Conservation (phyloP, 2,797 vertebrate species). For the Cuniculus paca region DNA sequence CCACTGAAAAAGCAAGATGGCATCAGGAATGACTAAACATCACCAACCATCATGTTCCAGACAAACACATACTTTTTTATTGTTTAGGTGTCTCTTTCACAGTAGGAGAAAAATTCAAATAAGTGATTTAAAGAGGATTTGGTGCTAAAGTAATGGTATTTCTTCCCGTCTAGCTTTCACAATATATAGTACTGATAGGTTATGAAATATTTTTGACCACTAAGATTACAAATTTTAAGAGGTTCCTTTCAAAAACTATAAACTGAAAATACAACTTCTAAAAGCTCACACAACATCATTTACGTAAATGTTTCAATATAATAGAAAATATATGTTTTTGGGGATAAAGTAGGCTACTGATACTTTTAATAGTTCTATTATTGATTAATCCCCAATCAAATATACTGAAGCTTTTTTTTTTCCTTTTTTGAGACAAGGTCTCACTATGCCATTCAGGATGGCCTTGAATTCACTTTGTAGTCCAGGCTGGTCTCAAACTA, state of each 20-base stretch:
- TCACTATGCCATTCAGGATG: too few species aligned
- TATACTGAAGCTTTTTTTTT: background rate
- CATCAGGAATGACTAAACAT: background rate
- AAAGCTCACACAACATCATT: slow-evolving; percentile 84
- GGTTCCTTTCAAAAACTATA: slow-evolving; percentile 86
- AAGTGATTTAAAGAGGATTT: slow-evolving; percentile 41
- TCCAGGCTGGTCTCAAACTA: too few species aligned
- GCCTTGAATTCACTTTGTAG: too few species aligned
- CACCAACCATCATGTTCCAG: slow-evolving; percentile 44
- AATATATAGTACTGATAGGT: slow-evolving; percentile 58
- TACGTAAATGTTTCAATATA: slow-evolving; percentile 85
- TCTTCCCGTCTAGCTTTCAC: slow-evolving; percentile 34
- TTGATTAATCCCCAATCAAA: background rate
- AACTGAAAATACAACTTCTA: slow-evolving; percentile 85
- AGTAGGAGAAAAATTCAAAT: slow-evolving; percentile 51
- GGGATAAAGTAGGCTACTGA: slow-evolving; percentile 81
- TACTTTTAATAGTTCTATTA: slow-evolving; percentile 56
- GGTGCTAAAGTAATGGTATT: background rate
- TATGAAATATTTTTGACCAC: slow-evolving; percentile 86
- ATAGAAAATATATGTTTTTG: slow-evolving; percentile 87
- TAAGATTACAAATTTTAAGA: slow-evolving; percentile 86
- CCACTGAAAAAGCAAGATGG: background rate
- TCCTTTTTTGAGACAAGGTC: too few species aligned
- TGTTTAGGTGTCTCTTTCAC: slow-evolving; percentile 51
- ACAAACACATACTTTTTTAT: slow-evolving; percentile 18